Evolutionary conservation across 2,113 vertebrate species (phyloP), one percentile per base, ranked within the genome.

Genomic region (Irena cyanogastra): DNA sequence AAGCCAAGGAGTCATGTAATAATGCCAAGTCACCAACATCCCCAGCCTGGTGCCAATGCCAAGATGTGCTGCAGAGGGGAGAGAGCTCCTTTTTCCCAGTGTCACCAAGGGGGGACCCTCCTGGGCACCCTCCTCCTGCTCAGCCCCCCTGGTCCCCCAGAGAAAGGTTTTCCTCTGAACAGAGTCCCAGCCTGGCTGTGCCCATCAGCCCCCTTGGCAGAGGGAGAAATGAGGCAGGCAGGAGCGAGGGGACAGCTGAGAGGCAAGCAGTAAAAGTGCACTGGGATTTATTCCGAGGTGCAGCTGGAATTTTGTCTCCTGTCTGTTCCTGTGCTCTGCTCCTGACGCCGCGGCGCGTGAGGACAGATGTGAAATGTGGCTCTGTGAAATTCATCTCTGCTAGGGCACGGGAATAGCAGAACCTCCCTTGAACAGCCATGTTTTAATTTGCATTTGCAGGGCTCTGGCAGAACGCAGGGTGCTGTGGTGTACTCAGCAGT

Each of bases 271-370:
- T 21, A 23, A 71, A 82, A 68, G 33, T 76, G 44, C 65, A 82
- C 44, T 23, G 1, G 7, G 39, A 63, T 82, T 54, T 54, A 39
- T 75, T 90, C 68, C 21, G 6, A 39, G 65, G 23, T 14, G 30
- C 70, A 87, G 39, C 69, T 85, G 69, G 78, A 79, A 66, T 85
- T 90, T 66, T 50, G 16, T 59, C 57, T 85, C 39, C 2, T 4
- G 16, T 33, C 52, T 14, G 1, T 54, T 30, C 56, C 65, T 24
- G 42, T 21, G 41, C 64, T 60, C 56, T 59, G 68, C 16, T 35
- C 57, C 68, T 19, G 75, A 10, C 0, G 0, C 69, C 15, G 28
- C 0, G 0, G 59, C 1, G 0, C 3, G 27, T 6, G 33, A 49
- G 74, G 74, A 37, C 65, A 49, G 84, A 60, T 57, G 66, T 72